phyloP scores from a whole-genome alignment of 2,113 vertebrate genomes.

The Elephantulus edwardii region DNA sequence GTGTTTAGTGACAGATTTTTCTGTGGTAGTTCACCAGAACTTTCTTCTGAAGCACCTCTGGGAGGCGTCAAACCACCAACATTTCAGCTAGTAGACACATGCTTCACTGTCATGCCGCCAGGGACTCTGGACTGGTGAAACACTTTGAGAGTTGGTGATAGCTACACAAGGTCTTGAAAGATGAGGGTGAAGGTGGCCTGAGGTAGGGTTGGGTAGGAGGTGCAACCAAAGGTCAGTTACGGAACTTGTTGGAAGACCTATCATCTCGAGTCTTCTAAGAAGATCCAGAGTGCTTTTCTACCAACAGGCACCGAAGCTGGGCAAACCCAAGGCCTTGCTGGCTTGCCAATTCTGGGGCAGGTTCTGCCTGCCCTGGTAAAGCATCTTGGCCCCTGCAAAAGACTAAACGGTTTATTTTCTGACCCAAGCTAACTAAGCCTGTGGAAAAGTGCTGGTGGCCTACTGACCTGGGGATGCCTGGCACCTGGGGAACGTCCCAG shows the following conservation, averaged over 20 bases:
- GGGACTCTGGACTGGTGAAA: neutral
- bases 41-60: neutral
- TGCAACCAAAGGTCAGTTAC: neutral
- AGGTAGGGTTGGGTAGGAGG: no score
- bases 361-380: slow-evolving; percentile 7
- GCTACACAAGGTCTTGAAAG: neutral
- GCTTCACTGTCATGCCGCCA: no score
- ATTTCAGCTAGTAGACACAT: no score
- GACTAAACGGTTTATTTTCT: slow-evolving; percentile 36
- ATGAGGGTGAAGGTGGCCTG: no score
- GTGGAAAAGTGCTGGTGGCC: slow-evolving; percentile 37
- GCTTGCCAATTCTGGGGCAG: neutral
- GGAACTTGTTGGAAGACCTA: no score
- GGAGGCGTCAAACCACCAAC: neutral
- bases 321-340: neutral
- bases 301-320: no score
- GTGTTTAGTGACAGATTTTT: neutral
- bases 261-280: neutral
- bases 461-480: slow-evolving; percentile 67
- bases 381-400: neutral
- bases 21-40: neutral
- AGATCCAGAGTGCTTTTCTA: neutral
- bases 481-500: slow-evolving; percentile 70
- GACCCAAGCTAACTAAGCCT: slow-evolving; percentile 30
- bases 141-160: neutral